A percentile compares a stretch with the other conserved stretches of the same genome.
Conservation (phyloP, 2,113 vertebrate genomes). For the Nothoprocta pentlandii region DNA sequence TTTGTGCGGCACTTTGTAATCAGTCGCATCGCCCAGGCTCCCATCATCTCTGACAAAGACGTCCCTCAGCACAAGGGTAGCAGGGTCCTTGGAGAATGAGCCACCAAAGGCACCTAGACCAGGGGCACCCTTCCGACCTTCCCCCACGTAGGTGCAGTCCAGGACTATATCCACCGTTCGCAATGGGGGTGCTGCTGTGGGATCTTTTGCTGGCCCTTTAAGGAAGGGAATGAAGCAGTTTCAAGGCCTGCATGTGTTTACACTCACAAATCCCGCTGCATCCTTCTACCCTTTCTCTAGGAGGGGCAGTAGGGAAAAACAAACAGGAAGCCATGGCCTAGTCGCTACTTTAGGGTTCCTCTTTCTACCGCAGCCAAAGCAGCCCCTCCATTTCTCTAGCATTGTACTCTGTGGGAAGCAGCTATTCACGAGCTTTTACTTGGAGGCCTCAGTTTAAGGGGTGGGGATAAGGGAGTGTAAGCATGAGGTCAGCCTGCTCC, state of each 20-base stretch:
- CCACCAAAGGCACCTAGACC: neutral
- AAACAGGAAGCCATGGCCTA: no score
- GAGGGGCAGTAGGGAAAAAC: neutral
- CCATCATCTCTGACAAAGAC: conserved; percentile 67
- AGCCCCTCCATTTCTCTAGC: neutral
- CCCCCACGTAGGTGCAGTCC: conserved; percentile 78
- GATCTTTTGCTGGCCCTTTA: neutral
- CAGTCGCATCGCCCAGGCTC: conserved; percentile 75
- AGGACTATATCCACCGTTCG: conserved; percentile 79
- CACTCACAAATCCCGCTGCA: accelerated
- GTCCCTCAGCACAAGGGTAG: conserved; percentile 81
- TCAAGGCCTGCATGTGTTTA: neutral
- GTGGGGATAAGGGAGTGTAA: accelerated
- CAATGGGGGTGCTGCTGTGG: neutral
- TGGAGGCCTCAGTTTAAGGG: no score
- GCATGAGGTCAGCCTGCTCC: neutral
- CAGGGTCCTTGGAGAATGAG: conserved; percentile 58
- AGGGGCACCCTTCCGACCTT: neutral
- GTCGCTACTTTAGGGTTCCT: neutral
- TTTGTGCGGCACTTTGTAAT: conserved; percentile 70
- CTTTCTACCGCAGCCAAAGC: neutral
- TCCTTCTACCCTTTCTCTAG: neutral
- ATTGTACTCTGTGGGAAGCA: no score
- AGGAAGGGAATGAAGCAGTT: neutral
- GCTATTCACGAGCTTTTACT: neutral